These are phyloP conservation scores for Ectemnius continuus DNA, from an alignment of 2,888 invertebrate genomes.

Conservation along the genomic window DNA sequence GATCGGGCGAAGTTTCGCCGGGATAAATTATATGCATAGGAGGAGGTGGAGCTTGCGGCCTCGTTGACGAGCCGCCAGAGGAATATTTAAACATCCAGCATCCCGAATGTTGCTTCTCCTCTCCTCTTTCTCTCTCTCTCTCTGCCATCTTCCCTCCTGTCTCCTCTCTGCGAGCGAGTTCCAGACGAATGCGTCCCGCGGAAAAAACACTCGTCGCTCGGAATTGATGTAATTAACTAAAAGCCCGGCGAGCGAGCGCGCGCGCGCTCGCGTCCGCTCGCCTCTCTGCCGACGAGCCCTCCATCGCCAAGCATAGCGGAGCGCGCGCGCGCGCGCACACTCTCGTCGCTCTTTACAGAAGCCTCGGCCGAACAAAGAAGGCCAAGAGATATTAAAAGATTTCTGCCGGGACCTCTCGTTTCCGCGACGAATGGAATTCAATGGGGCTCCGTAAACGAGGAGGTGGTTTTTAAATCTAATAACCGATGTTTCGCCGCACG, in stretches of 20 bases:
- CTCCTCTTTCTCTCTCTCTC: background rate
- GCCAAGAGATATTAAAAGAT: constrained; percentile 64
- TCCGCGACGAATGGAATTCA: constrained; percentile 62
- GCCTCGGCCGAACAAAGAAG: constrained; percentile 59
- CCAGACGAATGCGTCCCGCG: constrained; percentile 43
- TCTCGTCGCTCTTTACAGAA: constrained; percentile 47
- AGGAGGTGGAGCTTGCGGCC: background rate
- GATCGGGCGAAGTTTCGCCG: too few relatives aligned
- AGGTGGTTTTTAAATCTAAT: constrained; percentile 59
- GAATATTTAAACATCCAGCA: background rate
- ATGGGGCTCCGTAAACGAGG: constrained; percentile 55
- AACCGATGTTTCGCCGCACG: constrained; percentile 46
- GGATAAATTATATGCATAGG: too few relatives aligned
- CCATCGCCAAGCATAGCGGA: constrained; percentile 4
- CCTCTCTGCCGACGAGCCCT: background rate
- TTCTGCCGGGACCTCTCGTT: constrained; percentile 61
- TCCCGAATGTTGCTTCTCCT: background rate
- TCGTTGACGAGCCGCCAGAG: background rate
- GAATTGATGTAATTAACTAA: constrained; percentile 65
- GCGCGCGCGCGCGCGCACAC: constrained; percentile 29
- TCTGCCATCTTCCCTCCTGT: too few relatives aligned
- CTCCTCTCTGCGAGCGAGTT: constrained; percentile 14
- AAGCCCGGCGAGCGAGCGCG: constrained; percentile 41
- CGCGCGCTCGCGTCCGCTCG: constrained; percentile 7
- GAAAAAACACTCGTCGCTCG: constrained; percentile 51